Evolutionary conservation across 2,888 invertebrate species (phyloP).

Genomic region (Tenthredo mesomela): DNA sequence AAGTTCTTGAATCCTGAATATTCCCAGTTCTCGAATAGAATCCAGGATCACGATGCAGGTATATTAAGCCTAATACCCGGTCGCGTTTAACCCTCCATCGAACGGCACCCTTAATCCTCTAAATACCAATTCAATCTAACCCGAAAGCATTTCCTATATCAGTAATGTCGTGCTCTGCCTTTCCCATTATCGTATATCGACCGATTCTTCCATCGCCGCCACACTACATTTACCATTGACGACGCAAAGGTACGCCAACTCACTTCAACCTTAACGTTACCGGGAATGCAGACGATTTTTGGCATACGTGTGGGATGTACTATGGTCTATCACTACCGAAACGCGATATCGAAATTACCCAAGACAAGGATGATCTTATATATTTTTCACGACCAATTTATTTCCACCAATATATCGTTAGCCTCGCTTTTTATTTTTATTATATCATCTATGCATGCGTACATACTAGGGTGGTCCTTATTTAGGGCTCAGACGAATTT

Average conservation of each 20-base stretch:
- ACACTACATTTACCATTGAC: constrained; percentile 54
- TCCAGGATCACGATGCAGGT: constrained; percentile 44
- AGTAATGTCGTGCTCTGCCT: constrained; percentile 55
- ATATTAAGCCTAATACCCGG: constrained; percentile 50
- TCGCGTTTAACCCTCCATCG: constrained; percentile 55
- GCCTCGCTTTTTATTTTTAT: not conserved
- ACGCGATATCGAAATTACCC: not conserved
- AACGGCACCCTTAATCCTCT: constrained; percentile 53
- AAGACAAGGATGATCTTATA: not conserved
- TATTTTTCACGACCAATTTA: constrained; percentile 9
- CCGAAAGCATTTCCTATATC: constrained; percentile 55
- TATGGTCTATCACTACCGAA: not conserved
- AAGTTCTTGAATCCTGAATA: not conserved
- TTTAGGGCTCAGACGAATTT: too few relatives aligned
- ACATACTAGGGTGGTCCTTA: not conserved
- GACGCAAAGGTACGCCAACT: constrained; percentile 43
- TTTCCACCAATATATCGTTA: not conserved
- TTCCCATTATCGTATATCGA: constrained; percentile 55
- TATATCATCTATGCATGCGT: not conserved
- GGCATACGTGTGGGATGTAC: not conserved
- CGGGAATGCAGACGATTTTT: constrained; percentile 34
- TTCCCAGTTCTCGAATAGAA: not conserved
- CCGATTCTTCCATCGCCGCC: constrained; percentile 49
- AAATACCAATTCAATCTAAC: constrained; percentile 56
- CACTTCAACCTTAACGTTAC: constrained; percentile 43